Evolutionary conservation across 2,888 invertebrate species (phyloP).

Genomic region (Holacanthella duospinosa): DNA sequence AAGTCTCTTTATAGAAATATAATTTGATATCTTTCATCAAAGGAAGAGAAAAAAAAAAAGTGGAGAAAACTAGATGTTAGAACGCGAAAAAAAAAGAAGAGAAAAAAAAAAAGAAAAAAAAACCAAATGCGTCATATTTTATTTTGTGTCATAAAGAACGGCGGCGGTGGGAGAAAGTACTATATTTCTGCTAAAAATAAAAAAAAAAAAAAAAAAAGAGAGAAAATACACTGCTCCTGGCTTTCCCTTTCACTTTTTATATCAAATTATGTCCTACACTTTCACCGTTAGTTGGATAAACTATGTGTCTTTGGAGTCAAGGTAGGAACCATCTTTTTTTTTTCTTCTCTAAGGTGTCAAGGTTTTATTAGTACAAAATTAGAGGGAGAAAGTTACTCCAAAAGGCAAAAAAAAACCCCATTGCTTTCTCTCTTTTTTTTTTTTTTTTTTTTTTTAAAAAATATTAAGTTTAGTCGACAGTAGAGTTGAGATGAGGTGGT

Average conservation of each 20-base stretch:
- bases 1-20: conserved; percentile 1
- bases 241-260: not conserved
- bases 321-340: too few species aligned
- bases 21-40: conserved; percentile 6
- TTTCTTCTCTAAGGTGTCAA: too few species aligned
- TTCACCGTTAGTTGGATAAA: not conserved
- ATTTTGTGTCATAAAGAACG: conserved; percentile 3
- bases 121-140: not conserved
- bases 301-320: too few species aligned
- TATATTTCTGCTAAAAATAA: not conserved
- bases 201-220: not conserved
- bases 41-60: not conserved
- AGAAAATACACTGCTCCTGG: not conserved
- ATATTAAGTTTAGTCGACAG: too few species aligned
- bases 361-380: too few species aligned
- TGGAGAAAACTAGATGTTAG: not conserved
- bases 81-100: not conserved
- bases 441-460: too few species aligned
- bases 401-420: too few species aligned
- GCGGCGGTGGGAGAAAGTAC: not conserved
- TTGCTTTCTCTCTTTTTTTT: too few species aligned
- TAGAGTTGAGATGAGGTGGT: too few species aligned
- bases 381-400: too few species aligned
- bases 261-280: not conserved
- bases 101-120: not conserved